Evolutionary conservation across 2,888 invertebrate genomes (phyloP).

Genomic region (Mythimna loreyi): DNA sequence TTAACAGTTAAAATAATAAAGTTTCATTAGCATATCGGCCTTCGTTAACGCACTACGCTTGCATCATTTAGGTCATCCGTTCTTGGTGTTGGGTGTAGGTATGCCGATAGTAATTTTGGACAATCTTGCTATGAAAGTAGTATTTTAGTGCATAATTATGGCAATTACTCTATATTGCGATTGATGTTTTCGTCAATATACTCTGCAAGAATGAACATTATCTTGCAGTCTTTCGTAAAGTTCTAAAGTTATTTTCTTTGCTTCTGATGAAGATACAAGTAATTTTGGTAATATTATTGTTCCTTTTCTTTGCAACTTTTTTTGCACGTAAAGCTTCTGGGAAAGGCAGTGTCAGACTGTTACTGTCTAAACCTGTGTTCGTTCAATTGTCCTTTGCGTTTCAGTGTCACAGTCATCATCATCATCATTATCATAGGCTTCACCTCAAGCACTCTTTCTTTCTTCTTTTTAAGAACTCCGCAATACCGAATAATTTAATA

Average conservation of each 20-base stretch:
- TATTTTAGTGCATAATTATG: conserved; percentile 47
- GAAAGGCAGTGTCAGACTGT: no score
- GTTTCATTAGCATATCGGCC: conserved; percentile 64
- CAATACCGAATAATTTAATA: background rate
- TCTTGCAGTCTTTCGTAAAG: background rate
- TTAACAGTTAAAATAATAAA: conserved; percentile 49
- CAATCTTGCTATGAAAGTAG: conserved; percentile 55
- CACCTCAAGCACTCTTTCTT: no score
- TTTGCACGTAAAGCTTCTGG: no score
- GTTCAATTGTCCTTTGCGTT: no score
- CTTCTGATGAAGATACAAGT: background rate
- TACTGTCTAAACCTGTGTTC: no score
- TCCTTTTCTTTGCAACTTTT: background rate
- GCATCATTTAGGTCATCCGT: conserved; percentile 68
- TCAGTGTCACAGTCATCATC: no score
- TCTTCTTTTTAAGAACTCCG: no score
- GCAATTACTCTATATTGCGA: conserved; percentile 41
- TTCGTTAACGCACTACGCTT: conserved; percentile 61
- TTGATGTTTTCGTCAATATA: conserved; percentile 30
- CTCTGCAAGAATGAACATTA: conserved; percentile 16
- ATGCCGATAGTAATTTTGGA: conserved; percentile 44
- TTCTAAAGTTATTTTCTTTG: background rate
- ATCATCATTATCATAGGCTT: no score
- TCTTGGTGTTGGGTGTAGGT: conserved; percentile 38
- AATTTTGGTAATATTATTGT: background rate